Percentiles rank a stretch among this genome's conserved stretches.
These are phyloP conservation scores for Donacobius atricapilla DNA, from an alignment of 2,113 vertebrate species.

Conservation along the genomic window DNA sequence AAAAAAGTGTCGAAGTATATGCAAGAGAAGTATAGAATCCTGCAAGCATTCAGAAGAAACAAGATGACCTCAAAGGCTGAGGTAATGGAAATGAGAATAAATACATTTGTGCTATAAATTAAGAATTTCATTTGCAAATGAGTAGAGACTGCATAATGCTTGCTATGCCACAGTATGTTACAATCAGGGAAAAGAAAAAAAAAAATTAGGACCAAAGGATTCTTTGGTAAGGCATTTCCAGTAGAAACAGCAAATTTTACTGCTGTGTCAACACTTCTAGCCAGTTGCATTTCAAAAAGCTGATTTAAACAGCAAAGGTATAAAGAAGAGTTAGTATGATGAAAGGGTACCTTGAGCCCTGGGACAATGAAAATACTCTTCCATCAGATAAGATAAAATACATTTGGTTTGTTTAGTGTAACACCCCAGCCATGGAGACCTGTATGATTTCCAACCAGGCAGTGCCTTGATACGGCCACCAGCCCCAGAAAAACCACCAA, in stretches of 20 bases:
- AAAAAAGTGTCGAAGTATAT: background rate
- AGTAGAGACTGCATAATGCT: background rate
- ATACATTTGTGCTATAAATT: background rate
- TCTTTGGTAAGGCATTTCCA: background rate
- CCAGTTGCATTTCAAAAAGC: background rate
- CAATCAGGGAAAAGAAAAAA: background rate
- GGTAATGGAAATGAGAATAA: background rate
- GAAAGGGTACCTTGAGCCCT: background rate
- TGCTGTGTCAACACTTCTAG: background rate
- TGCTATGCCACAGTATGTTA: background rate
- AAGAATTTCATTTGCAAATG: background rate
- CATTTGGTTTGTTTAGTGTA: background rate
- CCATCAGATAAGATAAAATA: background rate
- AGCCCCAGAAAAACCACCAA: background rate
- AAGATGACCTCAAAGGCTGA: background rate
- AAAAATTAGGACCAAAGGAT: background rate
- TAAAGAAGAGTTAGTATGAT: background rate
- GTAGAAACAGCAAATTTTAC: background rate
- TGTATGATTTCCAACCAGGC: background rate
- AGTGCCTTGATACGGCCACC: rapidly evolving
- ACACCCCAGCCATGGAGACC: background rate
- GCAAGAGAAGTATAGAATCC: background rate
- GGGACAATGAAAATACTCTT: background rate
- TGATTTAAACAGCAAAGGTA: background rate
- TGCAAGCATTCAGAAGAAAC: background rate